These are phyloP conservation scores for Prionailurus bengalensis DNA, from an alignment of 2,113 vertebrate species.

Conservation along the genomic window DNA sequence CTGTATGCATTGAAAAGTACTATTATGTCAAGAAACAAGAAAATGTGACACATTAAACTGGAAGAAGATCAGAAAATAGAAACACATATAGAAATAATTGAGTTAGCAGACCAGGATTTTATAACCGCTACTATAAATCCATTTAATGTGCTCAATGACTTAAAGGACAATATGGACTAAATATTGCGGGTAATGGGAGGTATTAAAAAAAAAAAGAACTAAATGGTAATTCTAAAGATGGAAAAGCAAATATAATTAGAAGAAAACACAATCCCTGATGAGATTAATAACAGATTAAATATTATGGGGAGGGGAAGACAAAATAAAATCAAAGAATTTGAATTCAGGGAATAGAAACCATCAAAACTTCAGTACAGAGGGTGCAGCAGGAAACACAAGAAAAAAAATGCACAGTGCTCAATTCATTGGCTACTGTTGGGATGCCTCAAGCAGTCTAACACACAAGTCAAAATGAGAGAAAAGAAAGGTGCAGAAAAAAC, in stretches of 20 bases:
- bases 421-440: not conserved
- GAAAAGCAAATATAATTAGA: not conserved
- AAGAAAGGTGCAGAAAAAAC: not conserved
- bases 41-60: not conserved
- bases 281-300: not conserved
- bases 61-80: not conserved
- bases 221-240: not conserved
- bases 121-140: not conserved
- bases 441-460: not conserved
- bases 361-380: not conserved
- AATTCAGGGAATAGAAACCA: not conserved
- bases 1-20: not conserved
- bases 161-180: not conserved
- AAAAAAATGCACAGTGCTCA: not conserved
- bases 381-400: not conserved
- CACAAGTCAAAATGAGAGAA: not conserved
- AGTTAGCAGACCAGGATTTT: constrained; percentile 22
- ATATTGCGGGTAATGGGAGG: not conserved
- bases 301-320: not conserved
- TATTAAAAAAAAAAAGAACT: not conserved
- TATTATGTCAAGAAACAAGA: not conserved
- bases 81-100: not conserved
- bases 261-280: not conserved
- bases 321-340: not conserved
- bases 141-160: not conserved